Conservation (phyloP, 2,888 invertebrate genomes). For the Hydrotaea diabolus region DNA sequence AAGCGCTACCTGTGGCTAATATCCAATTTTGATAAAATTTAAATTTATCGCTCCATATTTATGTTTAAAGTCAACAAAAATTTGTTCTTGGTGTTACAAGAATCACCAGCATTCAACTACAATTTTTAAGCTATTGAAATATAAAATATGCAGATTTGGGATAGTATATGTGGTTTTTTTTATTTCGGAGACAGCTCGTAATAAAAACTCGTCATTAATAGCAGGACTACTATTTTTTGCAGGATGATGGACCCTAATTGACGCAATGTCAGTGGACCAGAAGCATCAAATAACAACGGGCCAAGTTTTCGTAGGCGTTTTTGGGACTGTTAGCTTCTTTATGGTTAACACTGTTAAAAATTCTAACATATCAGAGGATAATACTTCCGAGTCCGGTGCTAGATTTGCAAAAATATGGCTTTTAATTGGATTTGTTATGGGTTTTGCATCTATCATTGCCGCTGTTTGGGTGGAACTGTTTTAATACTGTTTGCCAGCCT, state of each 20-base stretch:
- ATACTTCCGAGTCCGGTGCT: conserved; percentile 84
- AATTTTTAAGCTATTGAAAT: too few species aligned
- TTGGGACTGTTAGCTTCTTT: conserved; percentile 95
- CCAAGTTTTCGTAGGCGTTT: conserved; percentile 94
- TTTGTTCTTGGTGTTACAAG: too few species aligned
- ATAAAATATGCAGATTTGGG: too few species aligned
- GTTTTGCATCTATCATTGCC: conserved; percentile 97
- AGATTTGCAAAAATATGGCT: conserved; percentile 96
- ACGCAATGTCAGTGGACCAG: conserved; percentile 91
- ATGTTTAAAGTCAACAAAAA: too few species aligned
- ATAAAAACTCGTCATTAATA: conserved; percentile 91
- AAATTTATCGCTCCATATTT: too few species aligned
- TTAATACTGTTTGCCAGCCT: conserved; percentile 95
- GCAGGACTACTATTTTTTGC: conserved; percentile 96
- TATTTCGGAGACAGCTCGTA: conserved; percentile 93
- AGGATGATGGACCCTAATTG: conserved; percentile 99
- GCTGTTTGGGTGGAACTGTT: conserved; percentile 98
- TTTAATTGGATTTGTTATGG: conserved; percentile 97
- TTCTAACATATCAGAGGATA: conserved; percentile 84
- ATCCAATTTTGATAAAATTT: too few species aligned
- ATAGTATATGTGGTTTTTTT: too few species aligned
- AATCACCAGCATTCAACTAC: too few species aligned
- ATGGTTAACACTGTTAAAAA: conserved; percentile 99
- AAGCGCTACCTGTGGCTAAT: too few species aligned
- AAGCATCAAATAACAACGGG: conserved; percentile 86